Conservation (phyloP, 64 coral and sea anemone species). For the Dendronephthya gigantea region DNA sequence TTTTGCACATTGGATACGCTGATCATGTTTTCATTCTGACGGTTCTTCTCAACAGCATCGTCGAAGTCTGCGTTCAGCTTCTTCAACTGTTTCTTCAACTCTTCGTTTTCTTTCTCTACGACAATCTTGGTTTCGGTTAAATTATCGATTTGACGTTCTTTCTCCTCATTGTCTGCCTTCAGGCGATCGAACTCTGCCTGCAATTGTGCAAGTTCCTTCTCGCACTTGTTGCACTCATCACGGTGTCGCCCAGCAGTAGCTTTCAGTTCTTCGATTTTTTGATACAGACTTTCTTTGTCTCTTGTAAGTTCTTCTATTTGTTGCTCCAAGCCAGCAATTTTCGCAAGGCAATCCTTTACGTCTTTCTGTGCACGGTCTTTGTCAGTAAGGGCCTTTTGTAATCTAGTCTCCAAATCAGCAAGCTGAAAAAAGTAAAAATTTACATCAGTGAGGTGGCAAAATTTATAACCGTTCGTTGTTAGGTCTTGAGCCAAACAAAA, state of each 20-base stretch:
- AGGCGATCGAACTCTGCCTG: constrained; percentile 40
- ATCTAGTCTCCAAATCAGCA: constrained; percentile 53
- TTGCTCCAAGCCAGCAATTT: constrained; percentile 71
- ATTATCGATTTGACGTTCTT: constrained; percentile 51
- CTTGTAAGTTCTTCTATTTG: constrained; percentile 62
- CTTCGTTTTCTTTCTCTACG: constrained; percentile 54
- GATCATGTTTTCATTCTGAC: constrained; percentile 36
- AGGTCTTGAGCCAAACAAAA: too few species aligned
- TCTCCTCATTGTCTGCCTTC: constrained; percentile 43
- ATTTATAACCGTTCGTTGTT: too few species aligned
- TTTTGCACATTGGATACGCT: constrained; percentile 42
- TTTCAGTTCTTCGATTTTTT: constrained; percentile 74
- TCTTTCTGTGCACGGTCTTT: constrained; percentile 82
- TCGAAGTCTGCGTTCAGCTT: constrained; percentile 56
- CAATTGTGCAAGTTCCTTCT: constrained; percentile 53
- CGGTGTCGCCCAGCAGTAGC: constrained; percentile 44
- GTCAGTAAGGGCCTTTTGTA: constrained; percentile 74
- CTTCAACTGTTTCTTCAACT: constrained; percentile 45
- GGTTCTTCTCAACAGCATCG: constrained; percentile 50
- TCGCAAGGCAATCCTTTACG: constrained; percentile 36
- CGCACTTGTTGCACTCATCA: constrained; percentile 43
- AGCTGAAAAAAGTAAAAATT: background rate
- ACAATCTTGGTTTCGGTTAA: constrained; percentile 45
- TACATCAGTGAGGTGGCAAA: too few species aligned
- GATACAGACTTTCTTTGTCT: constrained; percentile 54